These are phyloP conservation scores for Phania funesta DNA, from an alignment of 2,888 invertebrate species.

Conservation along the genomic window DNA sequence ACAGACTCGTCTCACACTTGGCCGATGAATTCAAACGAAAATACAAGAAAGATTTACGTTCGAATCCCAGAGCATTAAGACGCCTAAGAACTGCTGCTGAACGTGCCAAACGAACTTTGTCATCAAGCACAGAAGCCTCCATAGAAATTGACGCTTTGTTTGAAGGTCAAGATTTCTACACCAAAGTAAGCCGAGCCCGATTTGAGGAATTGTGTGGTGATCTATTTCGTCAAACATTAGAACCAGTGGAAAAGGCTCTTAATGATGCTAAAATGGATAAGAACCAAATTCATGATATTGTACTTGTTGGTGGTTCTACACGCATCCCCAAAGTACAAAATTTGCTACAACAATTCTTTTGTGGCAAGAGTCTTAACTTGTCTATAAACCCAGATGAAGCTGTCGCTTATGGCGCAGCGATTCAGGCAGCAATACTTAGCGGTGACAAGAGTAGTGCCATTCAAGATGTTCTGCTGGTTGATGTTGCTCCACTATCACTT, in stretches of 20 bases:
- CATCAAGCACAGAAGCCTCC: constrained; percentile 88
- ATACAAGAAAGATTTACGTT: constrained; percentile 85
- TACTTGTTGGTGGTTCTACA: constrained; percentile 90
- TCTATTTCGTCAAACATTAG: constrained; percentile 86
- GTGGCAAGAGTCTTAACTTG: constrained; percentile 86
- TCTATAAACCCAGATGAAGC: constrained; percentile 91
- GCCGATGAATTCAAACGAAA: constrained; percentile 93
- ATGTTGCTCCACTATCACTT: constrained; percentile 86
- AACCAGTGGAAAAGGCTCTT: constrained; percentile 89
- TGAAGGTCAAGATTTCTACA: constrained; percentile 88
- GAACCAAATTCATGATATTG: constrained; percentile 87
- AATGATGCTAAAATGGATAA: constrained; percentile 90
- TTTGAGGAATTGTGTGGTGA: constrained; percentile 88
- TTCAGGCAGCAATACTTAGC: constrained; percentile 87
- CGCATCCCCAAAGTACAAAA: constrained; percentile 90
- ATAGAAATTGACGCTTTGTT: constrained; percentile 88
- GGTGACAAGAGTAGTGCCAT: constrained; percentile 87
- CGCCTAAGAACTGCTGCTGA: constrained; percentile 89
- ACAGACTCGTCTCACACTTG: constrained; percentile 92
- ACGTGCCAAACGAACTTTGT: constrained; percentile 88
- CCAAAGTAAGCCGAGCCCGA: constrained; percentile 86
- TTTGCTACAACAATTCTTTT: constrained; percentile 88
- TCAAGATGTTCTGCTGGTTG: constrained; percentile 87
- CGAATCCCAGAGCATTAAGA: constrained; percentile 85
- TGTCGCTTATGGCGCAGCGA: constrained; percentile 89